Evolutionary conservation across 2,888 invertebrate genomes (phyloP), one percentile per base, ranked within the genome.

Genomic region (Drosophila kanekoi): DNA sequence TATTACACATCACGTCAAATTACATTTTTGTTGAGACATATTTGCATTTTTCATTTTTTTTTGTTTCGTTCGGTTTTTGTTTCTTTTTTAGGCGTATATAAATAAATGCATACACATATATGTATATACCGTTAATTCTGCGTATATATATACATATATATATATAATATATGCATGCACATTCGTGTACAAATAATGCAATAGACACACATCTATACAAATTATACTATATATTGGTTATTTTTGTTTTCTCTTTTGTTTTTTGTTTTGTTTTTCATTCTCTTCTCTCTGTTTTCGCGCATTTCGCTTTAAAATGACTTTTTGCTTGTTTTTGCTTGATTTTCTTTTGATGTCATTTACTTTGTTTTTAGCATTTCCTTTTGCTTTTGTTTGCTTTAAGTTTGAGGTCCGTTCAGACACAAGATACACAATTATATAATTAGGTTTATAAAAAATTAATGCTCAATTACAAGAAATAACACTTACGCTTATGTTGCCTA

Each of bases 171-270:
- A 72, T 70, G 85, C 86, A 70, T 85, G 79, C 65, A 89, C 81
- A 79, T 67, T 83, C 68, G 81, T 83, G 87, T 82, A 90, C 88
- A 83, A 90, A 81, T 87, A 88, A 91, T 91, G 90, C 89, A 90
- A 91, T 90, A 90, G 90, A 90, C 91, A 90, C 91, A 90, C 82
- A 90, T 90, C 90, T 91, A 90, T 90, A 91, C 90, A 91, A 91
- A 90, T 91, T 90, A 91, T 87, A 81, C 90, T 91, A 90, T 83
- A 83, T 87, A 89, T 89, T 76, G 77, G 72, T 78, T 82, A 81
- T 61, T 44, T 43, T 72, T 35, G 1, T 68, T 77, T 62, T 64
- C 66, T 58, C 68, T 44, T 51, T 40, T 44, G n/a, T 56, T 60
- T 56, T 70, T 68, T 57, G 20, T 14, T 38, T 59, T 49, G 53